Conservation (phyloP, 2,888 invertebrate genomes). For the Homarus gammarus region DNA sequence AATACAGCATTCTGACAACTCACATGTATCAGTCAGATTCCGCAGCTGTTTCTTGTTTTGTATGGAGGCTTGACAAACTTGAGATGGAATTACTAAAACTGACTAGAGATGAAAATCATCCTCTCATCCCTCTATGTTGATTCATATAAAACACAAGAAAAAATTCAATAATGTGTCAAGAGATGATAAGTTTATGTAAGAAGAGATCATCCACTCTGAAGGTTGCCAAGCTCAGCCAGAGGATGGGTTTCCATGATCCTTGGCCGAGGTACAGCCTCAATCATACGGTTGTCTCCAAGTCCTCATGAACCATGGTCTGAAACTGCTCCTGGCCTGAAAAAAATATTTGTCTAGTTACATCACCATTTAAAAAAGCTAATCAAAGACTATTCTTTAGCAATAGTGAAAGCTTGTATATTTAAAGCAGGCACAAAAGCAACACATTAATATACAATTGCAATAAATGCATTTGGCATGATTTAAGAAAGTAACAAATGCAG, state of each 20-base stretch:
- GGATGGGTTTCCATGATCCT: constrained; percentile 11
- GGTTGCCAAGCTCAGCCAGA: constrained; percentile 16
- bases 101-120: constrained; percentile 40
- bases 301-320: constrained; percentile 72
- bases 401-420: constrained; percentile 47
- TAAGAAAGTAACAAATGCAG: constrained; percentile 63
- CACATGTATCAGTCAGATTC: neutral
- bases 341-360: constrained; percentile 20
- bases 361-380: neutral
- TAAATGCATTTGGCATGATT: constrained; percentile 69
- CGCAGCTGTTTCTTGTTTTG: neutral
- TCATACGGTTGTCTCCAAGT: constrained; percentile 74
- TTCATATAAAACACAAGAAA: neutral
- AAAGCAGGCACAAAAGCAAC: constrained; percentile 71
- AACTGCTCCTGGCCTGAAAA: constrained; percentile 74
- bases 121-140: constrained; percentile 25
- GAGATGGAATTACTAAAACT: constrained; percentile 28
- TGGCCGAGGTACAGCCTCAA: constrained; percentile 48
- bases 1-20: constrained; percentile 10
- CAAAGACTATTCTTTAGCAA: constrained; percentile 5
- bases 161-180: neutral
- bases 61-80: constrained; percentile 22
- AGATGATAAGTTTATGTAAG: neutral
- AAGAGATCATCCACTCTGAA: constrained; percentile 24
- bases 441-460: constrained; percentile 60